These are phyloP conservation scores for Pristionchus mayeri DNA, from an alignment of 2,888 invertebrate species.

Conservation along the genomic window DNA sequence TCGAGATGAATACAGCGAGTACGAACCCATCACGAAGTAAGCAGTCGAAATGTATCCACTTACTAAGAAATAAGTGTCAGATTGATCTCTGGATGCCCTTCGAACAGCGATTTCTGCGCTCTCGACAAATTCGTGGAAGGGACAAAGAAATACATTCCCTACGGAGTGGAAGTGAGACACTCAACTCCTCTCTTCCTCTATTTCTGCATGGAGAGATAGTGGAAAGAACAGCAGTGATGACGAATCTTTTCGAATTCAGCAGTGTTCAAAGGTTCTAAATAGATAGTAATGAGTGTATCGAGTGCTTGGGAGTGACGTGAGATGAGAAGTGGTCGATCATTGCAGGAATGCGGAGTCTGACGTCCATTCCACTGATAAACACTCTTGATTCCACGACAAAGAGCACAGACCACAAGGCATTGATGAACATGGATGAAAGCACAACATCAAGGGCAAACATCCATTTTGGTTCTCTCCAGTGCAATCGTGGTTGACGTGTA, in stretches of 20 bases:
- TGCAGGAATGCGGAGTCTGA: constrained; percentile 31
- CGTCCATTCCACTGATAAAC: constrained; percentile 2
- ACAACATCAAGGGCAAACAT: neutral
- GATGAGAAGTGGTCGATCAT: no score
- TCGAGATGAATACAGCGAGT: constrained; percentile 18
- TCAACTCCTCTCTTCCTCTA: no score
- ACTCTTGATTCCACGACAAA: constrained; percentile 15
- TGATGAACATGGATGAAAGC: neutral
- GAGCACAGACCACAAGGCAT: neutral
- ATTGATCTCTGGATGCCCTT: constrained; percentile 30
- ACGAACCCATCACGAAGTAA: constrained; percentile 8
- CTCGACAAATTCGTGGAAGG: constrained; percentile 1
- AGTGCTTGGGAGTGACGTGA: no score
- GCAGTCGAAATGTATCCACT: neutral
- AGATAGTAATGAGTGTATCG: no score
- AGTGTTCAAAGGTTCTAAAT: no score
- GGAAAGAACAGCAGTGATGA: neutral
- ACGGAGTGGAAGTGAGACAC: neutral
- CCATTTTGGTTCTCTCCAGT: no score
- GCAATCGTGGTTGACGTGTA: no score
- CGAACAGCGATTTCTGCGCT: constrained; percentile 3
- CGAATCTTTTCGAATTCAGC: no score
- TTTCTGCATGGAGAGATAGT: no score
- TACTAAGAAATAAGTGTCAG: neutral
- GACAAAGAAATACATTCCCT: constrained; percentile 24